Evolutionary conservation across 2,113 vertebrate species (phyloP).

Genomic region (Chamaetylas fuelleborni): DNA sequence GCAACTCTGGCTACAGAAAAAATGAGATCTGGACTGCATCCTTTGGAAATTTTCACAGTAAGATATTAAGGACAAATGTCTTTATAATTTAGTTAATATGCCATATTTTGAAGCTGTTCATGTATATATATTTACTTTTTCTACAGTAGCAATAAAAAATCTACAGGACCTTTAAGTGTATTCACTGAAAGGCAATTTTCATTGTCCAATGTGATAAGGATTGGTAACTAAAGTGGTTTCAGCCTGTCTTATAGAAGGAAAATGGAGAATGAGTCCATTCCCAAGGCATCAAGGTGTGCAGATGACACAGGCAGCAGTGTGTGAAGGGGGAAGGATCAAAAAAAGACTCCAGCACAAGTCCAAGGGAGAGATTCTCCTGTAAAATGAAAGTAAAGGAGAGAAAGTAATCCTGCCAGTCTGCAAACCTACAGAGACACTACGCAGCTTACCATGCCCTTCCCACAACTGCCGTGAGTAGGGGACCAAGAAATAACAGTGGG

Average conservation of each 20-base stretch:
- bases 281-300: not conserved
- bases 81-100: not conserved
- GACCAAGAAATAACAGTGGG: not conserved
- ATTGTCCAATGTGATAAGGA: not conserved
- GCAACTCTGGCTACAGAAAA: conserved; percentile 1
- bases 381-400: not conserved
- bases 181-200: not conserved
- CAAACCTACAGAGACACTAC: not conserved
- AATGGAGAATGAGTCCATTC: not conserved
- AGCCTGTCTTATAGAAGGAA: not conserved
- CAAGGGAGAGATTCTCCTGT: not conserved
- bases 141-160: not conserved
- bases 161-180: not conserved
- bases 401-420: not conserved
- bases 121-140: not conserved
- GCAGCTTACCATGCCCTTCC: not conserved
- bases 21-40: not conserved
- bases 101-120: not conserved
- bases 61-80: not conserved
- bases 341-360: not conserved
- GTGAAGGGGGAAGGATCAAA: not conserved
- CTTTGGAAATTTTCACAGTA: conserved; percentile 23
- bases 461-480: not conserved
- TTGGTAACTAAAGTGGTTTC: not conserved
- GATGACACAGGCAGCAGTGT: not conserved